Evolutionary conservation across 2,797 vertebrate species (phyloP), one percentile per base, ranked within the genome.

Genomic region (Pipistrellus pipistrellus): DNA sequence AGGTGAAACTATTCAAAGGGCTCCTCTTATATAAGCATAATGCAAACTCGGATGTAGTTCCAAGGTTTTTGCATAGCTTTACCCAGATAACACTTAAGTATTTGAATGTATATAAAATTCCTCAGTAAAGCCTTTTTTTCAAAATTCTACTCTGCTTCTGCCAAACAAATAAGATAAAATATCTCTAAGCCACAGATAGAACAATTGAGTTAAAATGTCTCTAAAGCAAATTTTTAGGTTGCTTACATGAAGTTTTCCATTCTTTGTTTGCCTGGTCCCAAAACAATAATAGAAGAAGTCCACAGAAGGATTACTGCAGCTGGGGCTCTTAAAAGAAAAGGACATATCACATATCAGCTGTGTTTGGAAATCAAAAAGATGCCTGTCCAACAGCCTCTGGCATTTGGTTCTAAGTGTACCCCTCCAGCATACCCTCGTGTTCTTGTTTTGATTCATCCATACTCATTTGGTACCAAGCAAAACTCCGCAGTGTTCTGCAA

Each of bases 151-250:
- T 75, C 44, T 77, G 35, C 38, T 38, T 82, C 57, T 90, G 35
- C 41, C 32, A 62, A 93, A 87, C 35, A 75, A 73, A 71, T 53
- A 59, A 62, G 8, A 77, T n/a, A 81, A 93, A 57, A 53, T 46
- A 11, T 20, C 11, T 64, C 13, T 32, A 35, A 87, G 71, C 14
- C 4, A 25, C 57, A 84, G 46, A 46, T 12, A 83, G 51, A 75
- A 90, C 77, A 94, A 93, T 41, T 53, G 41, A 64, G 72, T 69
- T 57, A 57, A 95, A 62, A 93, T 83, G 95, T 85, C 94, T 88
- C 41, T 18, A 51, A 86, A 86, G 73, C 44, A 48, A 85, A 87
- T 51, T 48, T 55, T 41, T 25, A 55, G 51, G 41, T 30, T 48
- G 69, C 73, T 89, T 91, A 75, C 12, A 1, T 0, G 3, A 88